Conservation (phyloP, 2,113 vertebrate genomes). For the Poecile atricapillus region DNA sequence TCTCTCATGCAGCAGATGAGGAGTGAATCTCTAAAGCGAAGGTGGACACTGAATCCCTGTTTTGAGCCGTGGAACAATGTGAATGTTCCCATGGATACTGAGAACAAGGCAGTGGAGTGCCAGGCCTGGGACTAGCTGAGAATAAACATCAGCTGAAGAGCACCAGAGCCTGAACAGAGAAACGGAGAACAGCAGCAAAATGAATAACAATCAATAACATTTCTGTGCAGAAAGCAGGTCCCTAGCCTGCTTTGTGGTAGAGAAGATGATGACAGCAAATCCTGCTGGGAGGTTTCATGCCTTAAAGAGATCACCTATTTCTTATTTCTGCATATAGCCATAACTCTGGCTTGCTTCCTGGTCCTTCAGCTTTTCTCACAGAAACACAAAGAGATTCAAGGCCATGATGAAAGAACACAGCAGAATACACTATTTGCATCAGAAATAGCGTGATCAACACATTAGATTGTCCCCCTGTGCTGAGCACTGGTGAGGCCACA, state of each 20-base stretch:
- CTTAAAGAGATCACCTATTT: neutral
- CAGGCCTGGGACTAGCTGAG: neutral
- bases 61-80: neutral
- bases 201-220: neutral
- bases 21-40: conserved; percentile 1
- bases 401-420: neutral
- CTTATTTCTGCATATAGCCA: neutral
- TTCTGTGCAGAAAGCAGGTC: neutral
- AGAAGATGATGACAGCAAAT: neutral
- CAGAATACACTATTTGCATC: neutral
- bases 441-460: neutral
- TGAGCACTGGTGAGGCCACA: neutral
- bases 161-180: neutral
- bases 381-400: neutral
- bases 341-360: neutral
- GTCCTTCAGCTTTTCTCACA: neutral
- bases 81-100: conserved; percentile 50
- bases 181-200: neutral
- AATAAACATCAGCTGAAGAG: conserved; percentile 42
- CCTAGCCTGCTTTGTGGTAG: neutral
- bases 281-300: neutral
- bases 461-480: neutral
- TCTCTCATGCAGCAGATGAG: neutral
- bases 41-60: conserved; percentile 38
- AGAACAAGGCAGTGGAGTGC: conserved; percentile 21